Conservation (phyloP, 2,888 invertebrate species). For the Halictus ligatus region DNA sequence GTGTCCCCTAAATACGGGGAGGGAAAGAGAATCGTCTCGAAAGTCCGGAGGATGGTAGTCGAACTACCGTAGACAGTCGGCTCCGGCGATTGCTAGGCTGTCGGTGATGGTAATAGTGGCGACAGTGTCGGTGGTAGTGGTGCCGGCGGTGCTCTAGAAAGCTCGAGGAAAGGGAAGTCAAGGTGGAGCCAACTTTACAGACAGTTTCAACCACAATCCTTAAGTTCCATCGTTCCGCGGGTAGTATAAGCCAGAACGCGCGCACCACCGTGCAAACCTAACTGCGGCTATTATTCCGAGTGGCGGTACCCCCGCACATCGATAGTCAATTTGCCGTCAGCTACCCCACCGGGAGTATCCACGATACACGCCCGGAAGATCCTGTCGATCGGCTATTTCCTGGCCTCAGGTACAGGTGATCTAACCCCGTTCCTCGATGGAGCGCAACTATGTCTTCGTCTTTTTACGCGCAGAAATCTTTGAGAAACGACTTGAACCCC, state of each 20-base stretch:
- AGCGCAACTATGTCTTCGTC: not conserved
- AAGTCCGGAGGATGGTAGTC: conserved; percentile 17
- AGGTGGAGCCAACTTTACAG: conserved; percentile 70
- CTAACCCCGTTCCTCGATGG: not conserved
- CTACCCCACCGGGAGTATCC: conserved; percentile 33
- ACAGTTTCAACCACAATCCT: conserved; percentile 75
- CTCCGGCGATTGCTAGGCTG: not conserved
- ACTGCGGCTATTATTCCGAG: conserved; percentile 50
- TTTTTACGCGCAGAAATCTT: not conserved
- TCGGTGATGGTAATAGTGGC: not conserved
- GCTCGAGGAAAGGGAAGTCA: conserved; percentile 49
- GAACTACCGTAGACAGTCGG: not conserved
- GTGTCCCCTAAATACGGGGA: not conserved
- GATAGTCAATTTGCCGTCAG: conserved; percentile 68
- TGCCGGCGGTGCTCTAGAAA: conserved; percentile 24
- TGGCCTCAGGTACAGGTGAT: not conserved
- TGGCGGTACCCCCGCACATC: conserved; percentile 56
- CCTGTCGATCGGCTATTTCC: not conserved
- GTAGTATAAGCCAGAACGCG: conserved; percentile 32
- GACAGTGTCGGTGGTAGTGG: conserved; percentile 15
- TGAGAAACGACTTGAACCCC: not conserved
- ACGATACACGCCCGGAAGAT: conserved; percentile 10
- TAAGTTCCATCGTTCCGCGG: conserved; percentile 65
- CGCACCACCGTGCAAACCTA: conserved; percentile 52
- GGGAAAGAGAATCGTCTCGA: conserved; percentile 27